These are phyloP conservation scores for Neomicropteryx cornuta DNA, from an alignment of 1,140 invertebrate species.

Conservation along the genomic window DNA sequence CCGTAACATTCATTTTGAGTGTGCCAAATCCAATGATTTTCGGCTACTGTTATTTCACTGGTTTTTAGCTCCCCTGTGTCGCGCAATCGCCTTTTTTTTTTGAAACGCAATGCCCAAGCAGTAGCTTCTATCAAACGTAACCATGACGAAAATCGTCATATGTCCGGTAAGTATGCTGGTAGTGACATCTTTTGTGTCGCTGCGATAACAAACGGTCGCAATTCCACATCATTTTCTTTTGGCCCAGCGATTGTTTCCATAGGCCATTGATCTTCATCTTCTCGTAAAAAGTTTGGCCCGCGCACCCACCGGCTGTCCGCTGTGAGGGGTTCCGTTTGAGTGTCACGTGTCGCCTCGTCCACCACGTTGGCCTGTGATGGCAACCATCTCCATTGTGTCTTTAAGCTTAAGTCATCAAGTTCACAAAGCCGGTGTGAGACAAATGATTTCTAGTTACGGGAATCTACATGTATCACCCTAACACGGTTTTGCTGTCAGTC, in stretches of 20 bases:
- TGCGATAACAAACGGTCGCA: neutral
- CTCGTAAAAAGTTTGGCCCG: neutral
- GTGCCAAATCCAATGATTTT: neutral
- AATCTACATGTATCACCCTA: slow-evolving; percentile 17
- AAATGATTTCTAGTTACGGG: slow-evolving; percentile 1
- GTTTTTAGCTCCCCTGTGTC: neutral
- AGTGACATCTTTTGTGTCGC: neutral
- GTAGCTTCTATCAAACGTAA: neutral
- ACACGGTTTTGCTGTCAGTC: slow-evolving; percentile 19
- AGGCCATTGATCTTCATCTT: neutral
- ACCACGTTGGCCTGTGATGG: neutral
- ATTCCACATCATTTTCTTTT: neutral
- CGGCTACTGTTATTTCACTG: neutral
- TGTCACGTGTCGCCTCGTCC: neutral
- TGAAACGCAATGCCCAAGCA: neutral
- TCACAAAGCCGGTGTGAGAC: neutral
- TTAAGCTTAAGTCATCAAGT: neutral
- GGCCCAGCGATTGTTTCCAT: neutral
- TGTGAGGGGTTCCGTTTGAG: neutral
- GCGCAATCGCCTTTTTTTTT: neutral
- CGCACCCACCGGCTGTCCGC: neutral
- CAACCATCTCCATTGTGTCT: neutral
- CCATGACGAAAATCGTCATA: neutral
- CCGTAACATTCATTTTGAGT: slow-evolving; percentile 5
- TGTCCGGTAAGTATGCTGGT: slow-evolving; percentile 3